Conservation (phyloP, 2,797 vertebrate species). For the Catharus ustulatus region DNA sequence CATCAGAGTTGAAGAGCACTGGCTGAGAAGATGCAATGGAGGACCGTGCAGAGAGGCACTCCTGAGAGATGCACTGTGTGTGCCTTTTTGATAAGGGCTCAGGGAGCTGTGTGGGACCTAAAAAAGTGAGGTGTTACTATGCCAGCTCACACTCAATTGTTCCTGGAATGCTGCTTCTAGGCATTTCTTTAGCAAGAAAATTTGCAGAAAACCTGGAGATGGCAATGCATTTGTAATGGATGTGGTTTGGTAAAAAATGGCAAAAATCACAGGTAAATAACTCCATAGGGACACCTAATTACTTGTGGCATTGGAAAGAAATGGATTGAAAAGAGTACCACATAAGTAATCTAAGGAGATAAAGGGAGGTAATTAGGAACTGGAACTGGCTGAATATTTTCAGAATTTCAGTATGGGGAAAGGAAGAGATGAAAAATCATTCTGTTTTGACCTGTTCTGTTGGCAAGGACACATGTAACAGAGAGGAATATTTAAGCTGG, state of each 20-base stretch:
- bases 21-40: neutral
- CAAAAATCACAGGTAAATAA: neutral
- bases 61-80: fast-evolving
- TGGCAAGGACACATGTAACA: neutral
- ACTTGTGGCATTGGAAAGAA: neutral
- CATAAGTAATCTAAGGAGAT: neutral
- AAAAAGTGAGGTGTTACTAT: neutral
- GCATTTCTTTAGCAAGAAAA: neutral
- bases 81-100: neutral
- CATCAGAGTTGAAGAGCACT: neutral
- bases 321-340: neutral
- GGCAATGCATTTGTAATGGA: neutral
- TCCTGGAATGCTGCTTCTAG: neutral
- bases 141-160: neutral
- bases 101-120: neutral
- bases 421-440: neutral
- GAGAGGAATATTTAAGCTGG: neutral
- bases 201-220: neutral
- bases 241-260: neutral
- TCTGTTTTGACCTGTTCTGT: neutral
- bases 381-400: neutral
- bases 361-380: neutral
- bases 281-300: neutral
- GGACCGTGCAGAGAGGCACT: neutral
- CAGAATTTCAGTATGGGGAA: neutral